A percentile compares a stretch with the other conserved stretches of the same genome.
phyloP scores from a whole-genome alignment of 2,113 vertebrate species.

The Ptilorrhoa leucosticta region DNA sequence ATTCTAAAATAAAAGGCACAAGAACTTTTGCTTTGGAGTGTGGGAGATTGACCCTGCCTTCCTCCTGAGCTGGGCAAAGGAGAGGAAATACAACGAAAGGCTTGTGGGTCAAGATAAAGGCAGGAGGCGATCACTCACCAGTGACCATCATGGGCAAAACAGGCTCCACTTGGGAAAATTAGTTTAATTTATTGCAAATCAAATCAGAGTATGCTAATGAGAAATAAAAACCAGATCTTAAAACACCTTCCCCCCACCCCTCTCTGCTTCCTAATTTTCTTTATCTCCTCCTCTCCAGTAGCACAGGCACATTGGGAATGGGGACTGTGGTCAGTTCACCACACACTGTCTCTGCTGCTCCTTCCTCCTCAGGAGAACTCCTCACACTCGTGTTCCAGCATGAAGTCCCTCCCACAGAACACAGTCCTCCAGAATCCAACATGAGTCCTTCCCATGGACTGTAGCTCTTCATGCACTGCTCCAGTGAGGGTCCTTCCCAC shows the following conservation, averaged over 20 bases:
- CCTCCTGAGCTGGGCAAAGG: neutral
- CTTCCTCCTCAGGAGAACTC: neutral
- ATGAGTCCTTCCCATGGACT: neutral
- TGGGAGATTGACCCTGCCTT: neutral
- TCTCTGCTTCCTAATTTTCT: neutral
- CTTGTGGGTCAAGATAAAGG: neutral
- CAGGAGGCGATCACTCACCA: neutral
- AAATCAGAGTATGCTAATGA: neutral
- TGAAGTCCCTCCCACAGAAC: too few relatives aligned
- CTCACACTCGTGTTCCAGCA: neutral
- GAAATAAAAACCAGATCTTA: neutral
- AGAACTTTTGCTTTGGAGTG: neutral
- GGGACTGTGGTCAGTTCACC: neutral
- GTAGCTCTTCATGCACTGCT: neutral
- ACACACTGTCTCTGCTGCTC: neutral
- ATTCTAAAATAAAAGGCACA: neutral
- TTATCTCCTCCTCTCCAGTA: neutral
- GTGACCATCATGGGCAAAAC: neutral
- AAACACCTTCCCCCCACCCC: neutral
- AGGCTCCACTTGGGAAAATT: neutral
- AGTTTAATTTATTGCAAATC: neutral
- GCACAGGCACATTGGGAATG: rapidly evolving
- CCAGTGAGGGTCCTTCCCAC: rapidly evolving
- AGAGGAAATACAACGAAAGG: rapidly evolving
- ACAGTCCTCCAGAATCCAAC: neutral